These are phyloP conservation scores for Plecotus auritus DNA, from an alignment of 2,113 vertebrate genomes.

Conservation along the genomic window DNA sequence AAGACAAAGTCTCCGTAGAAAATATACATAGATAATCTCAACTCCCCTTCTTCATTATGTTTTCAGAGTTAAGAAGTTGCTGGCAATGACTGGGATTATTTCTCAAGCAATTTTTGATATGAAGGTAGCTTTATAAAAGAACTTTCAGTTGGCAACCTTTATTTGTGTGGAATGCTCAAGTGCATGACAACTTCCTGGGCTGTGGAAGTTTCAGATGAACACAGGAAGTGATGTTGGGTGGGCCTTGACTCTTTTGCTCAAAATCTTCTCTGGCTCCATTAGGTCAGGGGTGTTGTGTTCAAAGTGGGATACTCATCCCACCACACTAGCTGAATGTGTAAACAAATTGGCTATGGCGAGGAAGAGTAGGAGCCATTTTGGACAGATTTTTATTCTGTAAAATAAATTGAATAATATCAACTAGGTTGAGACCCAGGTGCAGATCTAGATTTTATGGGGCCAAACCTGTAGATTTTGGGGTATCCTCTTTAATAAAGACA, in stretches of 20 bases:
- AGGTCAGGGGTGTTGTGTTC: no score
- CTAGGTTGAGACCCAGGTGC: background rate
- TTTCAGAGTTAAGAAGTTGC: background rate
- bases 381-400: background rate
- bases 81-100: background rate
- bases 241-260: no score
- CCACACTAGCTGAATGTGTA: background rate
- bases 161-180: background rate
- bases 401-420: background rate
- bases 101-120: background rate
- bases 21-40: background rate
- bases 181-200: accelerated
- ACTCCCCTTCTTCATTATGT: background rate
- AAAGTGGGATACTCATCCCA: accelerated
- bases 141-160: background rate
- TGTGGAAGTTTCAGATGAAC: background rate
- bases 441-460: background rate
- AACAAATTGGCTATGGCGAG: accelerated
- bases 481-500: background rate
- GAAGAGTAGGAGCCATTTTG: background rate
- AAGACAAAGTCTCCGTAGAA: background rate
- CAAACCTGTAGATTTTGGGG: background rate
- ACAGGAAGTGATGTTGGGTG: accelerated
- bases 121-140: background rate
- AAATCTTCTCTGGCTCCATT: background rate